These are phyloP conservation scores for Agonopterix arenella DNA, from an alignment of 2,888 invertebrate species.

Conservation along the genomic window DNA sequence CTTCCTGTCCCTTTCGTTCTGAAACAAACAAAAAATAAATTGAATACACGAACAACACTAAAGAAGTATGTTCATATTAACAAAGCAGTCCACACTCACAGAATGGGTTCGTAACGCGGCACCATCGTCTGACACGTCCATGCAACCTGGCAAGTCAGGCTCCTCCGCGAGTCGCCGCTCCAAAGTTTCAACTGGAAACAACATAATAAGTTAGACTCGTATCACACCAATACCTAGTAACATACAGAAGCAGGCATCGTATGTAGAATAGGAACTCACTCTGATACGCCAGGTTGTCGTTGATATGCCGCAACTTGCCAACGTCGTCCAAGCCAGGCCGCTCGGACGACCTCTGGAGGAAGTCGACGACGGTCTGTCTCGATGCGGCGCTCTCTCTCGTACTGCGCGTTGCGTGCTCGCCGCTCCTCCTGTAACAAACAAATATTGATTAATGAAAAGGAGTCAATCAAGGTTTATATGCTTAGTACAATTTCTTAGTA, in stretches of 20 bases:
- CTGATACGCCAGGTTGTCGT: constrained; percentile 26
- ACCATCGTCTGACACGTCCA: too few relatives aligned
- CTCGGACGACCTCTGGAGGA: constrained; percentile 14
- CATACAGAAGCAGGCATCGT: too few relatives aligned
- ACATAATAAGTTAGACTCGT: not conserved
- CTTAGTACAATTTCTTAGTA: not conserved
- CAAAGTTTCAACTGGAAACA: constrained; percentile 16
- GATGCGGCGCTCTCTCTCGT: constrained; percentile 37
- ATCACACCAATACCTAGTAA: too few relatives aligned
- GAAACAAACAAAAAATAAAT: not conserved
- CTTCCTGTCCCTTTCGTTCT: not conserved
- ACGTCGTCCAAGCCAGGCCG: constrained; percentile 23
- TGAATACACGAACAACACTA: too few relatives aligned
- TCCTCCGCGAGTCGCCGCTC: constrained; percentile 10
- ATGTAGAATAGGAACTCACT: constrained; percentile 17
- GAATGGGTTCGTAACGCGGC: too few relatives aligned
- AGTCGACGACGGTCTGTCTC: constrained; percentile 14
- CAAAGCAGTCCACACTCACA: too few relatives aligned
- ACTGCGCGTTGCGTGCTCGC: constrained; percentile 40
- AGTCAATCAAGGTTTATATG: not conserved
- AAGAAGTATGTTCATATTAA: too few relatives aligned
- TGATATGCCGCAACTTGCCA: constrained; percentile 21
- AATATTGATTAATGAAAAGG: not conserved
- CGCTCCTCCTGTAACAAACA: constrained; percentile 28
- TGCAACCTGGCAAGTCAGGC: not conserved